A percentile compares a stretch with the other conserved stretches of the same genome.
Conservation (phyloP, 2,888 invertebrate species). For the Chloroclystis v-ata region DNA sequence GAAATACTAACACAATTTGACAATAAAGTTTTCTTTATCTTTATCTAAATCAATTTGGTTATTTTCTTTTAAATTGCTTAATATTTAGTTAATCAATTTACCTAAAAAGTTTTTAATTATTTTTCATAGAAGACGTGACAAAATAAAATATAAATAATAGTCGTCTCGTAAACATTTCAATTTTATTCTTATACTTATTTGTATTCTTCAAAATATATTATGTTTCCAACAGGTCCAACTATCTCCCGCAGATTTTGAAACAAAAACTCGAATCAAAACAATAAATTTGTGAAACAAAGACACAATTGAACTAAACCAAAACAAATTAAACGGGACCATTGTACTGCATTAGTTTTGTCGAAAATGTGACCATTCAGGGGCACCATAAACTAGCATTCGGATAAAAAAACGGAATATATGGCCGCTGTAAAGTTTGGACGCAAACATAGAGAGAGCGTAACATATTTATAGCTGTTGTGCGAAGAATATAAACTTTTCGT, state of each 20-base stretch:
- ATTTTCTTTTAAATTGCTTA: too few relatives aligned
- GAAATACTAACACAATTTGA: too few relatives aligned
- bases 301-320: conserved; percentile 66
- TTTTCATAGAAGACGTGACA: neutral
- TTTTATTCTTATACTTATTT: conserved; percentile 1
- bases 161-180: neutral
- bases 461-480: conserved; percentile 32
- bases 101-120: too few relatives aligned
- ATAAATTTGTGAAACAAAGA: conserved; percentile 55
- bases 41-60: too few relatives aligned
- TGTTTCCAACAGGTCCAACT: conserved; percentile 12
- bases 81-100: too few relatives aligned
- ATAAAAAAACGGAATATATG: conserved; percentile 48
- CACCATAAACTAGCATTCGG: conserved; percentile 45
- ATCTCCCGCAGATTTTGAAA: conserved; percentile 31
- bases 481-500: conserved; percentile 12
- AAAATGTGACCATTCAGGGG: conserved; percentile 61
- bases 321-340: conserved; percentile 63
- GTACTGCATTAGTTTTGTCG: conserved; percentile 40
- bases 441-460: conserved; percentile 29
- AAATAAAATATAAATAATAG: neutral
- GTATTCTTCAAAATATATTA: conserved; percentile 1
- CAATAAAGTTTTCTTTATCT: too few relatives aligned
- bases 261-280: conserved; percentile 47
- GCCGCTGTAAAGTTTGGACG: conserved; percentile 56